Conservation (phyloP, 2,113 vertebrate species). For the Cyprinodon brontotheroides region DNA sequence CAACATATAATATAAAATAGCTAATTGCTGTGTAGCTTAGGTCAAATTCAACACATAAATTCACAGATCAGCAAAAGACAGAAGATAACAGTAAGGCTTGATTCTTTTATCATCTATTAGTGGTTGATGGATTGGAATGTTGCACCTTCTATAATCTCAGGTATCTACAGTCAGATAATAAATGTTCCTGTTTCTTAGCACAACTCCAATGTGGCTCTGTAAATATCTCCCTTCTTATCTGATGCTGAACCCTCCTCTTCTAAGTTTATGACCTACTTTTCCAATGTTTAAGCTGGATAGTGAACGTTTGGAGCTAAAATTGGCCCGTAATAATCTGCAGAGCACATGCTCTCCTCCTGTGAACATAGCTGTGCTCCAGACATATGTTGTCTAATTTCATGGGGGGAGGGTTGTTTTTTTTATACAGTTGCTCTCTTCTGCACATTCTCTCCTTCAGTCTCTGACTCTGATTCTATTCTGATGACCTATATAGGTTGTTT, state of each 20-base stretch:
- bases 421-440: not conserved
- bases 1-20: no score
- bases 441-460: constrained; percentile 11
- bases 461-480: constrained; percentile 1
- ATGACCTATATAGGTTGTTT: not conserved
- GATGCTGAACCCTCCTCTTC: not conserved
- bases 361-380: constrained; percentile 8
- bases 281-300: not conserved
- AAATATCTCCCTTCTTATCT: not conserved
- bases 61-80: no score
- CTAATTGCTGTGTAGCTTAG: no score
- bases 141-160: not conserved
- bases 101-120: no score
- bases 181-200: not conserved
- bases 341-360: constrained; percentile 12
- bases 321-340: constrained; percentile 13
- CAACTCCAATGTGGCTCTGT: not conserved
- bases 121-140: no score
- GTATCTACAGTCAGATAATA: not conserved
- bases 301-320: not conserved
- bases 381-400: constrained; percentile 17
- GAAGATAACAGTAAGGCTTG: no score
- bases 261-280: constrained; percentile 1
- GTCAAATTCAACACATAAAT: no score
- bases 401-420: constrained; percentile 21